Evolutionary conservation across 2,113 vertebrate species (phyloP).

Genomic region (Ifrita kowaldi): DNA sequence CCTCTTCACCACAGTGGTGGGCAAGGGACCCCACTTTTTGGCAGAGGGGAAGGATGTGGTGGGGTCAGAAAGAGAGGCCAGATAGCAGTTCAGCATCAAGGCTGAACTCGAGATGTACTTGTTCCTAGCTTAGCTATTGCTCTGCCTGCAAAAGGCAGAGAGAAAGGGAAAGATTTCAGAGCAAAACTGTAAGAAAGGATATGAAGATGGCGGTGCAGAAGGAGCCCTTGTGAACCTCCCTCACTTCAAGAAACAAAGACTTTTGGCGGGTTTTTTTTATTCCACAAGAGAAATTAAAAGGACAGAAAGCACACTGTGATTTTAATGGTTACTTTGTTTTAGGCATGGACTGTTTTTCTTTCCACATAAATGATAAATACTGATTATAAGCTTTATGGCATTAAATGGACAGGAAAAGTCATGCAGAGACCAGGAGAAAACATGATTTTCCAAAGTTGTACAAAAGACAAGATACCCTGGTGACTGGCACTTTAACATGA

Average conservation of each 20-base stretch:
- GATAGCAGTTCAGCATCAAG: not conserved
- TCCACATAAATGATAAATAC: not conserved
- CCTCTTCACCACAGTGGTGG: not conserved
- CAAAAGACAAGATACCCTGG: not conserved
- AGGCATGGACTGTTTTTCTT: not conserved
- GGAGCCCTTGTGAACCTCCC: not conserved
- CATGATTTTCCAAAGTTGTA: not conserved
- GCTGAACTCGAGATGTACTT: not conserved
- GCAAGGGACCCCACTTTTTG: not conserved
- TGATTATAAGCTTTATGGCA: not conserved
- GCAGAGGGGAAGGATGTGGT: fast-evolving
- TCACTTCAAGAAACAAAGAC: not conserved
- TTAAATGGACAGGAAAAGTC: not conserved
- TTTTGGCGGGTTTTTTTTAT: not conserved
- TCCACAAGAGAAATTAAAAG: not conserved
- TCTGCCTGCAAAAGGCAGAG: not conserved
- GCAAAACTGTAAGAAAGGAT: not conserved
- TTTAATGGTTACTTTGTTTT: not conserved
- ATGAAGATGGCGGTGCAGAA: not conserved
- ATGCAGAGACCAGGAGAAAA: not conserved
- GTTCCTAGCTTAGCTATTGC: not conserved
- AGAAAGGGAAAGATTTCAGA: not conserved
- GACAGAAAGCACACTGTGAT: not conserved
- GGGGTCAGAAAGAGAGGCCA: not conserved
- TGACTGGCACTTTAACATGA: not conserved